Base-by-base conservation (phyloP, 2,888 invertebrate genomes). In the Drosophila fulvimacula region DNA sequence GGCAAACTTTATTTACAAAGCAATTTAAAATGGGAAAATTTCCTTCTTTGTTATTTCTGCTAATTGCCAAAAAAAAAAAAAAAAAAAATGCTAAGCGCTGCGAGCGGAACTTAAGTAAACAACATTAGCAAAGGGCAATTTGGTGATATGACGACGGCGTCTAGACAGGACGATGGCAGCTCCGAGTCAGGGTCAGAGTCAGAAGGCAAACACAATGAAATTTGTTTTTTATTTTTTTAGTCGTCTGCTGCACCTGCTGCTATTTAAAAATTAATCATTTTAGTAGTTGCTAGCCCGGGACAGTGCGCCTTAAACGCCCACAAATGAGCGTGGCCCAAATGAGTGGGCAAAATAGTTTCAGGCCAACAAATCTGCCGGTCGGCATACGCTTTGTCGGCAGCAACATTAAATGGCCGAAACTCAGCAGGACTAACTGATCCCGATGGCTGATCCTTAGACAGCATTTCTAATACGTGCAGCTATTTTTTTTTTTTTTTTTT, bases 121-220 rank as follows among this genome's bases (percentile, higher is more conserved):
- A 82, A 81, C 85, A 89, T 89, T 84, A 77, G 79, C 68, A 24
- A 56, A 69, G 17, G 62, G 64, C 62, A 70, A 73, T 73, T 88
- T 78, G 59, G 76, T 64, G 81, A 75, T 85, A 81, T 51, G 81
- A 52, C 69, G 51, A 64, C 67, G 79, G 27, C 60, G 82, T 82
- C 82, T 82, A 82, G 82, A 82, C 82, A 69, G 62, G 64, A 34
- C 38, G 24, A 38, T 10, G 19, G 24, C 38, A 36, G 53, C 52
- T 44, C 70, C 66, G 19, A 48, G 78, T 55, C 79, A 68, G 67
- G 46, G 74, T 61, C 61, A 56, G 46, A 38, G 52, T 38, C 52
- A 34, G 52, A 21, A 21, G 42, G 42, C 44, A 46, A 78, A 57
- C 39, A 48, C 36, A 61, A 52, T 59, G 48, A 62, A 68, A 39